Base-by-base conservation (phyloP, 2,888 invertebrate species). In the Melanotus villosus region DNA sequence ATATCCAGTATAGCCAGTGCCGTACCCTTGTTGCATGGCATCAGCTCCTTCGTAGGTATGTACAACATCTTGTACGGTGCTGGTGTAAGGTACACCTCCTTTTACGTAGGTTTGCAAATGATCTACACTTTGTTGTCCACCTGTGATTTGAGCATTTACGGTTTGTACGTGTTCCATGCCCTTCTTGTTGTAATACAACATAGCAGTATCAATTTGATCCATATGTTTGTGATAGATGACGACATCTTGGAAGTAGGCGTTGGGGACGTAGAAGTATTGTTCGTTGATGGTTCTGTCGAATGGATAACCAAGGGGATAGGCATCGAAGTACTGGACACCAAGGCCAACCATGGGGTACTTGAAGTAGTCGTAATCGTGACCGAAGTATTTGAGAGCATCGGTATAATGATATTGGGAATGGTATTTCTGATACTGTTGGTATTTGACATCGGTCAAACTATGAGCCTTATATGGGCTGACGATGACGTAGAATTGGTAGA, bases 221-320 rank as follows among this genome's bases (percentile, higher is more conserved):
- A 32, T 30, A 2, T 52, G 18, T 57, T 75, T 88, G 84, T 92
- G 90, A 86, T 88, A 92, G 78, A 93, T 87, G 73, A 86, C 85
- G 2, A 90, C 87, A 76, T 91, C 90, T 75, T 90, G 86, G 81
- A 90, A 89, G 82, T 86, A 88, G 85, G 90, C 90, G 85, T 93
- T 93, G 41, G 91, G 88, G 14, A 90, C 89, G 74, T 87, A 87
- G 87, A 90, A 92, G 70, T 85, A 86, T 54, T 83, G 84, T 47
- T 89, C 85, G 56, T 89, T 86, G 78, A 91, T 88, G 18, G 86
- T 85, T 75, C 92, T 90, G 80, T 94, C 93, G 80, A 94, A 88
- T 71, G 94, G 94, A 87, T 90, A 94, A 60, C 92, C 92, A 78
- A 90, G 86, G 45, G 92, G 88, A 81, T 88, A 87, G 73, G 86